Evolutionary conservation across 2,888 invertebrate species (phyloP), one percentile per base, ranked within the genome.

Genomic region (Andricus quercusramuli): DNA sequence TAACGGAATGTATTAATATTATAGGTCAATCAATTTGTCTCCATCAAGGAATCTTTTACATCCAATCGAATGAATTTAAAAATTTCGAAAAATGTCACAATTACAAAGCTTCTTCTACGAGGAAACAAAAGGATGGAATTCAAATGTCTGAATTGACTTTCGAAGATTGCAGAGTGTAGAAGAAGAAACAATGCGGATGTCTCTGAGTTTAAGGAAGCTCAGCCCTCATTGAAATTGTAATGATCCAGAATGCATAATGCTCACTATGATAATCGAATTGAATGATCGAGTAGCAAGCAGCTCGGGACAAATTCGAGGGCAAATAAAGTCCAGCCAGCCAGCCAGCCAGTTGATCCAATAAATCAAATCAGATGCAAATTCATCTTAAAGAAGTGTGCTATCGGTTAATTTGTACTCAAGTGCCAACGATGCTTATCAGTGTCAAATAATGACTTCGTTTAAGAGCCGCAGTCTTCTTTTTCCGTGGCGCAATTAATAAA

Each of bases 371-470:
- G 56, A 74, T 74, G 32, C n/a, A 67, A 67, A 67, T 67, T 29
- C 29, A n/a, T 74, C 51, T 51, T 56, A 32, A 56, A 74, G 56
- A 74, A 32, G 32, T 32, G 74, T 11, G 74, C 32, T 51, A 74
- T 74, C 32, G 8, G 74, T 74, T 74, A 74, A 74, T 74, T 74
- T 74, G 74, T 74, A 37, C 74, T 56, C 51, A 74, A 74, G 74
- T 74, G 74, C 56, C n/a, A 74, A 32, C n/a, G 74, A 56, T 74
- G 29, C 29, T 74, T 74, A 74, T 74, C 74, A 32, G 74, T 74
- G 74, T 74, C 74, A 74, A 74, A 74, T 37, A 74, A 74, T 74
- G 29, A 74, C 74, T 56, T 74, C 74, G 74, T 74, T 74, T 56
- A 74, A 32, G 56, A 56, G n/a, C n/a, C 56, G 11, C 32, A 8